Base-by-base conservation (phyloP, 1,140 invertebrate genomes). In the Atta cephalotes region DNA sequence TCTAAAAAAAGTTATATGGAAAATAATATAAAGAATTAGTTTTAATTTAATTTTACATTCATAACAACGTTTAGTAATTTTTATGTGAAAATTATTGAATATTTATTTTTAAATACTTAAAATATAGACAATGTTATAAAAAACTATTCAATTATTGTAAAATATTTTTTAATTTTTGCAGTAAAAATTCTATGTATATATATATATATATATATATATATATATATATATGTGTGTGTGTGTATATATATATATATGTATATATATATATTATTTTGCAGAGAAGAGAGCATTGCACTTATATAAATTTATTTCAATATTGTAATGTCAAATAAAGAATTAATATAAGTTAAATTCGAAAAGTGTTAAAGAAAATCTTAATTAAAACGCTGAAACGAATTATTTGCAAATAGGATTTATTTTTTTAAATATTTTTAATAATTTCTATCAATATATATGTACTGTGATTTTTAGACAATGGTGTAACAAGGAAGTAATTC, bases 1-100 rank as follows among this genome's bases (percentile, higher is more conserved):
- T 39, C 3, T 68, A 21, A 39, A 7, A 1, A 16, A 35, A 56
- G 12, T 72, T 12, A 31, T 56, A 35, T 7, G 2, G 2, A 56
- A 58, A 74, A 58, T 56, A 68, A 35, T 74, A 21, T 58, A 58
- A 21, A n/a, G 14, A 74, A 58, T 21, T 58, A 58, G n/a, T n/a
- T 21, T 71, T 3, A 16, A 51, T 51, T 51, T 51, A 51, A 51
- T 72, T 72, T 72, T 35, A 39, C 10, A 45, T 68, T 68, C 21
- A 45, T 5, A 1, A 66, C n/a, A 21, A 18, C 6, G 3, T 35
- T 77, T 60, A 0, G 0, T 35, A 21, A 76, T 25, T 1, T 39
- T 60, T 16, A 5, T 9, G 14, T 18, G 9, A 60, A 10, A 39
- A 60, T 1, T 35, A 14, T 76, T 25, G 58, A 60, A 39, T 39